phyloP scores from a whole-genome alignment of 2,797 vertebrate species.

The Sebastes alutus region DNA sequence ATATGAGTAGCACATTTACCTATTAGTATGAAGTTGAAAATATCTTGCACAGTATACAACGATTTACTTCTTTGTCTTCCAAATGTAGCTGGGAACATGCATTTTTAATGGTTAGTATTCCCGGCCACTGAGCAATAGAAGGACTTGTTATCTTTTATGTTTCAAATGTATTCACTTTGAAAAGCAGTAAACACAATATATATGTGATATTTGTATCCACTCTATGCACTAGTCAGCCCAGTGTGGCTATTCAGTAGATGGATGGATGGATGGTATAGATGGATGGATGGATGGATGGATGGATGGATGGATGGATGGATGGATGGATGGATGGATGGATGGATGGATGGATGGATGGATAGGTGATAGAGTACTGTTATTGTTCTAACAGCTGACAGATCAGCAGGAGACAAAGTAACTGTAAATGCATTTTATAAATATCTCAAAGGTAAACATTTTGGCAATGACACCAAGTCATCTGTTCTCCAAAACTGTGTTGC shows the following conservation, averaged over 20 bases:
- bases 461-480: background rate
- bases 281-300: background rate
- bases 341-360: background rate
- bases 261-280: too few relatives aligned
- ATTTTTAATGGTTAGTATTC: conserved; percentile 15
- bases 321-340: background rate
- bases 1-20: background rate
- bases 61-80: conserved; percentile 12
- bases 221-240: background rate
- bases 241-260: background rate
- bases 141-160: conserved; percentile 2
- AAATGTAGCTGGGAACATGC: conserved; percentile 2
- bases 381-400: background rate
- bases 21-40: background rate
- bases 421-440: background rate
- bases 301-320: too few relatives aligned
- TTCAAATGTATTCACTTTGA: background rate
- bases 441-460: background rate
- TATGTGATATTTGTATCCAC: background rate
- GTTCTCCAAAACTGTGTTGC: background rate
- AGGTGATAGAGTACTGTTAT: background rate
- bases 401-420: background rate
- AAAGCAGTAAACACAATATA: background rate
- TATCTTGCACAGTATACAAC: background rate
- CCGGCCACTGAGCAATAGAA: background rate